phyloP scores from a whole-genome alignment of 2,888 invertebrate species.

The Nomada flava region DNA sequence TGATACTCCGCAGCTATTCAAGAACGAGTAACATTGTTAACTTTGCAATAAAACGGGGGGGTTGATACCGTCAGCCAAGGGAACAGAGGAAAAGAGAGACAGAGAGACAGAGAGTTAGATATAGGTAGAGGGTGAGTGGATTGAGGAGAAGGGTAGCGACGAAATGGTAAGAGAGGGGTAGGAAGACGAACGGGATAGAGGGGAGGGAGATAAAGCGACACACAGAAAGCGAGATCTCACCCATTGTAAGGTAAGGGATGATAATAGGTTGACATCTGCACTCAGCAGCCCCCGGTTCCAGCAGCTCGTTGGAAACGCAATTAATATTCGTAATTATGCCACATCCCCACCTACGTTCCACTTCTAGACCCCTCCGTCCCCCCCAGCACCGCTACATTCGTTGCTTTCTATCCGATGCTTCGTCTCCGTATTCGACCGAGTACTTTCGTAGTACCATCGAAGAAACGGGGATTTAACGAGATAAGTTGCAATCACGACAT shows the following conservation, averaged over 20 bases:
- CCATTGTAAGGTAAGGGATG: constrained; percentile 79
- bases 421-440: constrained; percentile 51
- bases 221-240: constrained; percentile 76
- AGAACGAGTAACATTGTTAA: constrained; percentile 83
- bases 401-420: constrained; percentile 35
- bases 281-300: constrained; percentile 80
- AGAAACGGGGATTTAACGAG: constrained; percentile 75
- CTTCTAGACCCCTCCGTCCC: constrained; percentile 23
- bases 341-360: constrained; percentile 69
- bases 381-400: background rate
- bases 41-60: constrained; percentile 79
- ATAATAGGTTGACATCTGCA: constrained; percentile 84
- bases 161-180: constrained; percentile 37
- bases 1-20: constrained; percentile 81
- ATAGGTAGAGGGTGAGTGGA: constrained; percentile 3
- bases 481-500: constrained; percentile 72
- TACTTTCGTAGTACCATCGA: constrained; percentile 65
- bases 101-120: constrained; percentile 28
- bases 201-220: constrained; percentile 68
- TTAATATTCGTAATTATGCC: constrained; percentile 83
- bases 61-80: constrained; percentile 50
- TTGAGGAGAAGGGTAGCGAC: constrained; percentile 41
- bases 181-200: constrained; percentile 20
- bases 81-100: constrained; percentile 12
- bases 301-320: constrained; percentile 80